phyloP scores from a whole-genome alignment of 2,113 vertebrate genomes.

The Daboia siamensis region DNA sequence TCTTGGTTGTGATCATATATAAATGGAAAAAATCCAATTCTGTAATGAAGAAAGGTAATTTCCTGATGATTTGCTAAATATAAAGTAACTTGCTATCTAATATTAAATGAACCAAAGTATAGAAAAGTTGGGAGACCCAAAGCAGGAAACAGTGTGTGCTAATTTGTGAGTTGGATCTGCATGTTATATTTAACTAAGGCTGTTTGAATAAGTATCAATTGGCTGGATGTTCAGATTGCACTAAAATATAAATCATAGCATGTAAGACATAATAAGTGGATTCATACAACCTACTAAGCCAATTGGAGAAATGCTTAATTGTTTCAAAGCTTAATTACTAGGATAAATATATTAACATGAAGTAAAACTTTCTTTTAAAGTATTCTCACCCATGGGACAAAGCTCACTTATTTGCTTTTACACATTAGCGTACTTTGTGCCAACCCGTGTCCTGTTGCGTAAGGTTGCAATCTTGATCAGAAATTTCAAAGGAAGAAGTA shows the following conservation, averaged over 20 bases:
- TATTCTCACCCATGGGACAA: neutral
- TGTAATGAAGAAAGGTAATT: conserved; percentile 6
- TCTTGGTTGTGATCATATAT: rapidly evolving
- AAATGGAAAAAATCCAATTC: neutral
- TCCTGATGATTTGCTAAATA: neutral
- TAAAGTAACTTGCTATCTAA: neutral
- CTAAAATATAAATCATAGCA: neutral
- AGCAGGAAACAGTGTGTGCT: neutral
- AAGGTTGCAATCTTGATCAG: neutral
- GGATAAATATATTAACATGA: neutral
- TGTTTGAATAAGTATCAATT: neutral
- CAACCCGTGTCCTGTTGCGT: neutral
- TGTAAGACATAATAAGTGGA: neutral
- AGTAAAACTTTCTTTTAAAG: neutral
- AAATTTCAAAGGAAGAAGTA: neutral
- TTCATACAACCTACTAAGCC: neutral
- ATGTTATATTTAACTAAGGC: neutral
- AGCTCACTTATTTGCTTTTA: neutral
- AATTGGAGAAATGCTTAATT: neutral
- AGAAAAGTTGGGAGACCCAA: neutral
- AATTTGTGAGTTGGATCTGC: neutral
- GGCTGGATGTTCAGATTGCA: neutral
- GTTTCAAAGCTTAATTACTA: neutral
- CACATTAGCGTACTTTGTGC: neutral
- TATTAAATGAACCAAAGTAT: neutral